Base-by-base conservation (phyloP, 2,888 invertebrate species). In the Scotopteryx bipunctaria region DNA sequence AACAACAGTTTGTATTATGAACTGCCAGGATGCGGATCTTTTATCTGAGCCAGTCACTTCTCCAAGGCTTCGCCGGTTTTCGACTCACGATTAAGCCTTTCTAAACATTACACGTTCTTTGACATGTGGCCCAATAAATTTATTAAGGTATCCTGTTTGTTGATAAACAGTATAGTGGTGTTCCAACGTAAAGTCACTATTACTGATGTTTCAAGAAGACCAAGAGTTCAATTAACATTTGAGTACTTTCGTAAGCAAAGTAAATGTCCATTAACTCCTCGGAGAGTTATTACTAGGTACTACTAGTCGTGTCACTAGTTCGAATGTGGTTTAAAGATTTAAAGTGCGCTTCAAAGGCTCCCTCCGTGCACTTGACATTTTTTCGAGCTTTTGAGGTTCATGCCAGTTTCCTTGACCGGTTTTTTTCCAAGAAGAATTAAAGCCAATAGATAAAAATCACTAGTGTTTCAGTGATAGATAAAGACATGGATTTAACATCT, bases 1-100 rank as follows among this genome's bases (percentile, higher is more conserved):
- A n/a, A n/a, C n/a, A n/a, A 27, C 9, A 23, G 25, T 6, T 9
- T 9, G n/a, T 27, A 27, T 9, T 27, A 27, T 27, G 38, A 35
- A 38, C 61, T 48, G 67, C 61, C 76, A 81, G 84, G 86, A 86
- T 79, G 73, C 82, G 83, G 83, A 85, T 84, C 78, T 79, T 62
- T 69, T 70, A 64, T 64, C 57, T 58, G 50, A 67, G 71, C 80
- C 82, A 71, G 75, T 84, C 83, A 84, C 83, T 78, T 76, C 78
- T 73, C 71, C 83, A 84, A 84, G 84, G 84, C 67, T 81, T 70
- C 64, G 66, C 62, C 65, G 65, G 73, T 71, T 73, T 72, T 72
- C 70, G 69, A 77, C 76, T 78, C 73, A 76, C 74, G 76, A 73
- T 77, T 69, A 73, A 64, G 72, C 78, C 81, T 79, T 78, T 81